These are phyloP conservation scores for Lamproptera curius DNA, from an alignment of 2,888 invertebrate species.

Conservation along the genomic window DNA sequence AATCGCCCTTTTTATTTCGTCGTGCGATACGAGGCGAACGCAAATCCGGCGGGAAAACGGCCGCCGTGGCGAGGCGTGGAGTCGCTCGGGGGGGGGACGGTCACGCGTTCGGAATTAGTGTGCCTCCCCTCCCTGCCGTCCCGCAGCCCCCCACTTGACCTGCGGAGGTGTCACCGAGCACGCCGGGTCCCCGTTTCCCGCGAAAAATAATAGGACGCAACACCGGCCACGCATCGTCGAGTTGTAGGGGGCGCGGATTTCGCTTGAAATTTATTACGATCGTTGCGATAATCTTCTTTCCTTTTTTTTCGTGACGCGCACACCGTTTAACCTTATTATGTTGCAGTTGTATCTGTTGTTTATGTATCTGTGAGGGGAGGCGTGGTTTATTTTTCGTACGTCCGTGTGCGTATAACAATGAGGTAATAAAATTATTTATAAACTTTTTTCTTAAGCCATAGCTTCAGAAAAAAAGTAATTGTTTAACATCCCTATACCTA, in stretches of 20 bases:
- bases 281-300: constrained; percentile 47
- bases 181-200: constrained; percentile 57
- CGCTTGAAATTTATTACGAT: constrained; percentile 62
- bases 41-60: constrained; percentile 74
- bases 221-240: constrained; percentile 30
- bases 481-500: no score
- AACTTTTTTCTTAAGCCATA: background rate
- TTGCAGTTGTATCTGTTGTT: no score
- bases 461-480: background rate
- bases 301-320: constrained; percentile 30
- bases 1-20: constrained; percentile 76
- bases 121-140: constrained; percentile 42
- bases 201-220: constrained; percentile 51
- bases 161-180: constrained; percentile 67
- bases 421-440: background rate
- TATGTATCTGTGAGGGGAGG: no score
- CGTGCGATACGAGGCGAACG: constrained; percentile 72
- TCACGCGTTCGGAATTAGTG: constrained; percentile 69
- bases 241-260: constrained; percentile 48
- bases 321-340: constrained; percentile 12
- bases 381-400: background rate
- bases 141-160: constrained; percentile 34
- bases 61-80: constrained; percentile 27
- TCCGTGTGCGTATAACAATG: background rate
- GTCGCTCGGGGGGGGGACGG: constrained; percentile 44